Conservation (phyloP, 2,797 vertebrate genomes). For the Picus viridis region DNA sequence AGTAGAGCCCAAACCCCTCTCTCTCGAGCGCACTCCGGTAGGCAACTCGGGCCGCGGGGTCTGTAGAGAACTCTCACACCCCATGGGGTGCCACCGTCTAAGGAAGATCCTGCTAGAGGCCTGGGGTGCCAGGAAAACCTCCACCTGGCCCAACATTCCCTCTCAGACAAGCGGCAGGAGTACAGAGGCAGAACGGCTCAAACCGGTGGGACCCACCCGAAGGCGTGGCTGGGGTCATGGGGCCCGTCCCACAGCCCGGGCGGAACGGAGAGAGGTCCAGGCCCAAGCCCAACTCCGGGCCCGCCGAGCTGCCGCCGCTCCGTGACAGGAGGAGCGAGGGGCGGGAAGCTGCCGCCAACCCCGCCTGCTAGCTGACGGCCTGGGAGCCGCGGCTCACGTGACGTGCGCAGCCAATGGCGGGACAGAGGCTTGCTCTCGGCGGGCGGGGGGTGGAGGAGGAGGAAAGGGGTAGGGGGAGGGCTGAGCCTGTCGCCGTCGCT, state of each 20-base stretch:
- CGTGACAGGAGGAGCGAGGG: not conserved
- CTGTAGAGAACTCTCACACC: not conserved
- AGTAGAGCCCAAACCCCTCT: not conserved
- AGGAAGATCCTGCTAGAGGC: accelerated
- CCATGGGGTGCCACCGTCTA: too few species aligned
- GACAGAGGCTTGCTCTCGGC: not conserved
- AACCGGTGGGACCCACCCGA: not conserved
- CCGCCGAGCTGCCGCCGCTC: not conserved
- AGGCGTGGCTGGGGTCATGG: not conserved
- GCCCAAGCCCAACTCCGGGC: not conserved
- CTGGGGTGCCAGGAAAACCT: not conserved
- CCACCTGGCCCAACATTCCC: accelerated
- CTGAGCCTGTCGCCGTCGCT: conserved; percentile 34
- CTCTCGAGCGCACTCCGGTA: not conserved
- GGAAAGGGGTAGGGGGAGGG: not conserved
- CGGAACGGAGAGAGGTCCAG: too few species aligned
- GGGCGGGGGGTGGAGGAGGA: conserved; percentile 5
- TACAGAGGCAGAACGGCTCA: not conserved
- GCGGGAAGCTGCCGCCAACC: not conserved
- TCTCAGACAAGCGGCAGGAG: too few species aligned
- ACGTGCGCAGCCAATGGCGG: conserved; percentile 38
- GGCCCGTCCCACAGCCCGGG: not conserved
- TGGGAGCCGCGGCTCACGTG: not conserved
- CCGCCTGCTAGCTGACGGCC: not conserved
- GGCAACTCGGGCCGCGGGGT: not conserved